These are phyloP conservation scores for Pangasius macronema DNA, from an alignment of 2,797 vertebrate species.

Conservation along the genomic window DNA sequence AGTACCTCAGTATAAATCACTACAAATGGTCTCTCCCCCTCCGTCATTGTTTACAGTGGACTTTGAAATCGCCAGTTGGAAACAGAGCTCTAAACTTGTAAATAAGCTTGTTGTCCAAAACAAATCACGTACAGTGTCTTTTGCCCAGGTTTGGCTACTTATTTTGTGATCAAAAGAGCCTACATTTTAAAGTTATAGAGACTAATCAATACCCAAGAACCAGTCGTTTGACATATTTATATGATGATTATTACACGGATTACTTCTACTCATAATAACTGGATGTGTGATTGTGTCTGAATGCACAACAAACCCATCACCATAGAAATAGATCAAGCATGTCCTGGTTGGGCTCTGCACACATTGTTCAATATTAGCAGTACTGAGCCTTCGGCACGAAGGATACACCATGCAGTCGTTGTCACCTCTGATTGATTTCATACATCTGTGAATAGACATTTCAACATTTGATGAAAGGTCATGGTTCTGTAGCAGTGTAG, in stretches of 20 bases:
- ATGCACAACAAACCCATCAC: constrained; percentile 26
- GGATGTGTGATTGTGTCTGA: constrained; percentile 42
- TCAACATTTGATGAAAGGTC: constrained; percentile 3
- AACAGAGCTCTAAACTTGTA: constrained; percentile 73
- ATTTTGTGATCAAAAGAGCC: constrained; percentile 18
- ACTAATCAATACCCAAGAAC: not conserved
- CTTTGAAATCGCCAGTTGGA: constrained; percentile 75
- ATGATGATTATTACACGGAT: not conserved
- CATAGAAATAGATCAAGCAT: not conserved
- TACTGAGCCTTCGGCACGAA: constrained; percentile 18
- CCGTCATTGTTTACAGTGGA: constrained; percentile 90
- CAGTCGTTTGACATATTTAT: constrained; percentile 25
- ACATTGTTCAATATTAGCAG: constrained; percentile 12
- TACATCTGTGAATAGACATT: constrained; percentile 6
- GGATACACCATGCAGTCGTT: constrained; percentile 12
- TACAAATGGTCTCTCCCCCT: constrained; percentile 63
- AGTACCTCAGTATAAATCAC: constrained; percentile 90
- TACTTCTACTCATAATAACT: constrained; percentile 35
- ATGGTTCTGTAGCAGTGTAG: not conserved
- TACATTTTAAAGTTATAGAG: not conserved
- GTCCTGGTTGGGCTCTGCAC: constrained; percentile 5
- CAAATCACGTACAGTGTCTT: constrained; percentile 63
- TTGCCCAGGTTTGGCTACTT: constrained; percentile 46
- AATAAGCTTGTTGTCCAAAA: constrained; percentile 67
- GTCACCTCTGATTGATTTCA: constrained; percentile 20